These are phyloP conservation scores for Sipha maydis DNA, from an alignment of 2,888 invertebrate species.

Conservation along the genomic window DNA sequence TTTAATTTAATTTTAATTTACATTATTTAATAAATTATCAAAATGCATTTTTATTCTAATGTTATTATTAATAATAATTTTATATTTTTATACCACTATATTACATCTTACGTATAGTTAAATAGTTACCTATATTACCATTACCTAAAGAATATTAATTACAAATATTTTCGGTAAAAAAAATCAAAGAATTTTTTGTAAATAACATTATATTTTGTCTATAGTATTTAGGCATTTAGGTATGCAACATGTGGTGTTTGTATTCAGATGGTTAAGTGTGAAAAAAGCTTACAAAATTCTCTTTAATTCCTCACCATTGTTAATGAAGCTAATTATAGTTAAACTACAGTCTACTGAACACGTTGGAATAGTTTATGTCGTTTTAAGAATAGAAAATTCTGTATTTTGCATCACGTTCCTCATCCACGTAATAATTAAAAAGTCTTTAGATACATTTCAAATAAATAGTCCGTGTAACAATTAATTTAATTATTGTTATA, in stretches of 20 bases:
- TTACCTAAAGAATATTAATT: background rate
- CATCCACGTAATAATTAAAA: slow-evolving; percentile 19
- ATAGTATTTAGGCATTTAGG: slow-evolving; percentile 2
- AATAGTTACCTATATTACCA: background rate
- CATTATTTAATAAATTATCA: background rate
- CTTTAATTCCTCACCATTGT: background rate
- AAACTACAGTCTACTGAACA: slow-evolving; percentile 53
- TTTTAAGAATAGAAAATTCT: slow-evolving; percentile 51
- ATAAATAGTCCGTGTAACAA: slow-evolving; percentile 5
- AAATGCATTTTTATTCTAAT: background rate
- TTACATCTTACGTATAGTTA: background rate
- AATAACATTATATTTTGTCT: background rate
- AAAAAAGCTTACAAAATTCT: slow-evolving; percentile 33
- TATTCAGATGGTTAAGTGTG: slow-evolving; percentile 1
- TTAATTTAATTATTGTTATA: slow-evolving; percentile 33
- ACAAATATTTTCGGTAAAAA: background rate
- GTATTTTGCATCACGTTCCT: slow-evolving; percentile 10
- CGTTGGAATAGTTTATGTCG: slow-evolving; percentile 42
- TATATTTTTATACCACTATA: background rate
- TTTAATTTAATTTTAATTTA: background rate
- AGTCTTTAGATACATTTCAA: slow-evolving; percentile 19
- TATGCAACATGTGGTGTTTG: background rate
- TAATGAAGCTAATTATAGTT: slow-evolving; percentile 54
- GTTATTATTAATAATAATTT: background rate
- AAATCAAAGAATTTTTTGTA: background rate